phyloP scores from a whole-genome alignment of 1,140 invertebrate genomes.

The Saxidomus purpurata region DNA sequence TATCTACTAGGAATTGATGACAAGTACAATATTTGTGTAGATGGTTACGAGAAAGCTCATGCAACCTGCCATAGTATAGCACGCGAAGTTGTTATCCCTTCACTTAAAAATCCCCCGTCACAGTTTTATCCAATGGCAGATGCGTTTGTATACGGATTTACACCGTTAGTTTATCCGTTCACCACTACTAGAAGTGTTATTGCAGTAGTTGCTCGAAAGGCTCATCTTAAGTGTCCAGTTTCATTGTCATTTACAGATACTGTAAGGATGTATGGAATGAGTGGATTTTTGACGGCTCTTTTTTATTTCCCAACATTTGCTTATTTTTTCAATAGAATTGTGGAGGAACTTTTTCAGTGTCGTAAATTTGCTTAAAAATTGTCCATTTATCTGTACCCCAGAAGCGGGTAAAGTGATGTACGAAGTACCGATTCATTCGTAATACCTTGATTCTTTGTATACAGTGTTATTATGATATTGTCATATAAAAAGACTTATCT shows the following conservation, averaged over 20 bases:
- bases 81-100: slow-evolving; percentile 65
- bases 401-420: too few species aligned
- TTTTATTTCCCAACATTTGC: slow-evolving; percentile 44
- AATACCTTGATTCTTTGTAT: too few species aligned
- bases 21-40: slow-evolving; percentile 89
- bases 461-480: too few species aligned
- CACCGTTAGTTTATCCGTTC: not conserved
- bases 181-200: slow-evolving; percentile 10
- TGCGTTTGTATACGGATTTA: slow-evolving; percentile 68
- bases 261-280: not conserved
- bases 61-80: slow-evolving; percentile 81
- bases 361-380: slow-evolving; percentile 19
- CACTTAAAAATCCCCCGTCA: slow-evolving; percentile 66
- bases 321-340: not conserved
- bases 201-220: not conserved
- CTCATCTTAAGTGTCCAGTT: not conserved
- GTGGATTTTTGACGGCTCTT: not conserved
- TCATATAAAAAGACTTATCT: too few species aligned
- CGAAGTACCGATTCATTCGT: too few species aligned
- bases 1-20: slow-evolving; percentile 94
- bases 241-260: slow-evolving; percentile 16
- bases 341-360: slow-evolving; percentile 46
- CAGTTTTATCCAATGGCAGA: slow-evolving; percentile 72
- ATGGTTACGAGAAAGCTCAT: slow-evolving; percentile 85
- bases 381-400: too few species aligned